These are phyloP conservation scores for Helicoverpa zea DNA, from an alignment of 1,140 invertebrate genomes.

Conservation along the genomic window DNA sequence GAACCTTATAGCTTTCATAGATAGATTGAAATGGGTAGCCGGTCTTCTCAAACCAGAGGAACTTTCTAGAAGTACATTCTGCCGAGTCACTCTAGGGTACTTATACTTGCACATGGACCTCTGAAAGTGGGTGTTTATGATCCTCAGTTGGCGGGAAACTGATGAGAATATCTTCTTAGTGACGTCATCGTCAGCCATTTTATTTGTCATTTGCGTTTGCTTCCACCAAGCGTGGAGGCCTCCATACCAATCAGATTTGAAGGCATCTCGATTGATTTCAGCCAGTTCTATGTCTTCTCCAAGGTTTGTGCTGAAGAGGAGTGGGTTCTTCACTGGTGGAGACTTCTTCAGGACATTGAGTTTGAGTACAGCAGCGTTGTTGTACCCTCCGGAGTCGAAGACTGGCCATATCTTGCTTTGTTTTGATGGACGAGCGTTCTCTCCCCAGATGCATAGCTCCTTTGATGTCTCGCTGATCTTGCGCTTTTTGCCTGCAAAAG, in stretches of 20 bases:
- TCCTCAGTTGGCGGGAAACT: conserved; percentile 78
- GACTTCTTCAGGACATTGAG: conserved; percentile 69
- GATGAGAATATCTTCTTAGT: conserved; percentile 80
- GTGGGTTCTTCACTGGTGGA: conserved; percentile 62
- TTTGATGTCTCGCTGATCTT: conserved; percentile 74
- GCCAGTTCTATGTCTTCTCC: conserved; percentile 49
- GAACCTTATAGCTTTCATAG: conserved; percentile 80
- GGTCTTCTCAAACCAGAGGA: conserved; percentile 64
- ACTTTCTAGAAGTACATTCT: conserved; percentile 78
- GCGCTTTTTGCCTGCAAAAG: conserved; percentile 79
- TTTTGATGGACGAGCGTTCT: conserved; percentile 73
- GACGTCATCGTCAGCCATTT: conserved; percentile 71
- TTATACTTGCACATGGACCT: conserved; percentile 80
- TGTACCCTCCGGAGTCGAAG: conserved; percentile 85
- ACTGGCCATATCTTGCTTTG: conserved; percentile 84
- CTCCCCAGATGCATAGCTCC: conserved; percentile 73
- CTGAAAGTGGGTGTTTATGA: conserved; percentile 82
- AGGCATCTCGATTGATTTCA: conserved; percentile 53
- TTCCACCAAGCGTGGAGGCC: conserved; percentile 74
- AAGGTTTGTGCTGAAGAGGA: conserved; percentile 64
- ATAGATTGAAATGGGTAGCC: conserved; percentile 71
- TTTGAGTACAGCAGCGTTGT: conserved; percentile 69
- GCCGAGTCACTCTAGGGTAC: conserved; percentile 81
- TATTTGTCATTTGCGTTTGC: conserved; percentile 70
- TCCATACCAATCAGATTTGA: conserved; percentile 68